phyloP scores from a whole-genome alignment of 2,888 invertebrate species.

The Vesta saturnalis region DNA sequence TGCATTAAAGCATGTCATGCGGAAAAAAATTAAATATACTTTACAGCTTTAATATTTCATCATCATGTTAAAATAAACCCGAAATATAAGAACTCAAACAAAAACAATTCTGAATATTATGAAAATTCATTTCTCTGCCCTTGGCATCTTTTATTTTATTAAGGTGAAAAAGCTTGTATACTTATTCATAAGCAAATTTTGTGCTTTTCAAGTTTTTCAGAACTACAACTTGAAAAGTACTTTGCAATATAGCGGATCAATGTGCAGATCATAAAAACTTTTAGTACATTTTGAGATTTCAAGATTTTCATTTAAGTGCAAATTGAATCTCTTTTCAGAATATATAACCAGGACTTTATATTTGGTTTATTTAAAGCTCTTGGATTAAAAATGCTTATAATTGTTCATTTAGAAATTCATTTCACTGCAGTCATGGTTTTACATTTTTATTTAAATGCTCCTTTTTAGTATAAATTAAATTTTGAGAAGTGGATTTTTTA shows the following conservation, averaged over 20 bases:
- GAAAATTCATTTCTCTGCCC: neutral
- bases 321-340: neutral
- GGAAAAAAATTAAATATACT: too few species aligned
- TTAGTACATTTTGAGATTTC: slow-evolving; percentile 6
- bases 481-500: too few species aligned
- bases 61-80: too few species aligned
- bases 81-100: too few species aligned
- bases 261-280: slow-evolving; percentile 6
- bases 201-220: neutral
- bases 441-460: too few species aligned
- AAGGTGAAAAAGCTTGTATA: neutral
- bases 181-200: slow-evolving; percentile 11
- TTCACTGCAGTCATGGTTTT: too few species aligned
- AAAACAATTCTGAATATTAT: too few species aligned
- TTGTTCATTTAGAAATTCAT: too few species aligned
- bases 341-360: neutral
- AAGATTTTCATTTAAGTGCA: slow-evolving; percentile 1
- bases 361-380: neutral
- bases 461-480: too few species aligned
- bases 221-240: neutral
- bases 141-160: neutral
- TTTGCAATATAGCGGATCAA: slow-evolving; percentile 3
- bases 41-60: too few species aligned
- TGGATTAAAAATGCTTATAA: neutral
- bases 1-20: too few species aligned